These are phyloP conservation scores for Neopelma chrysocephalum DNA, from an alignment of 2,797 vertebrate genomes.

Conservation along the genomic window DNA sequence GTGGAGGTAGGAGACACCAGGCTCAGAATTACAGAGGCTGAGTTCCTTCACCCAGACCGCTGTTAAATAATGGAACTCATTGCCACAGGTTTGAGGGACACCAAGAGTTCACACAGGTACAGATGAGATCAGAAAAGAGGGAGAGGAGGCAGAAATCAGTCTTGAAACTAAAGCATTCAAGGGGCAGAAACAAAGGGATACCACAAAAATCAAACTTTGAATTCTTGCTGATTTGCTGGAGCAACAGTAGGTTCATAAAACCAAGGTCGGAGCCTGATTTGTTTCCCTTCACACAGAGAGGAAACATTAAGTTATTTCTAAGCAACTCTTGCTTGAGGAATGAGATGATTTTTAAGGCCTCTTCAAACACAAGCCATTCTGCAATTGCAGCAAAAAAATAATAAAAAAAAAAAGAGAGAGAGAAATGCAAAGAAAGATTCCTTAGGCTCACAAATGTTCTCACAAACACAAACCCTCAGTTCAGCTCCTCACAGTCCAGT, in stretches of 20 bases:
- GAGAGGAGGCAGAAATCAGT: neutral
- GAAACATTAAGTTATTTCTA: neutral
- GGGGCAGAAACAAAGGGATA: neutral
- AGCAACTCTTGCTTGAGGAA: neutral
- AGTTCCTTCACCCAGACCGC: neutral
- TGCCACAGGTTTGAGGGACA: neutral
- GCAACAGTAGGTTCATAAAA: neutral
- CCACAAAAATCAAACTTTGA: neutral
- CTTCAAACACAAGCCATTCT: neutral
- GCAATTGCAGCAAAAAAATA: accelerated
- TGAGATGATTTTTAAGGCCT: neutral
- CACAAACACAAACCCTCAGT: neutral
- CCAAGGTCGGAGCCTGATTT: neutral
- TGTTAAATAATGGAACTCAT: neutral
- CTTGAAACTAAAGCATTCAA: neutral
- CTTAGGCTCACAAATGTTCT: neutral
- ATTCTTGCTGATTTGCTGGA: neutral
- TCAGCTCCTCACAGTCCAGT: neutral
- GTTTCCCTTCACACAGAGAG: neutral
- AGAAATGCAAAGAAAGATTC: neutral
- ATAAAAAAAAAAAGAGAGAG: neutral
- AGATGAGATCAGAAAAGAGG: neutral
- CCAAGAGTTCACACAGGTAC: neutral
- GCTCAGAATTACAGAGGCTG: neutral
- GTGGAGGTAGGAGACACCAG: neutral